Base-by-base conservation (phyloP, 2,888 invertebrate genomes). In the Sphinx pinastri region DNA sequence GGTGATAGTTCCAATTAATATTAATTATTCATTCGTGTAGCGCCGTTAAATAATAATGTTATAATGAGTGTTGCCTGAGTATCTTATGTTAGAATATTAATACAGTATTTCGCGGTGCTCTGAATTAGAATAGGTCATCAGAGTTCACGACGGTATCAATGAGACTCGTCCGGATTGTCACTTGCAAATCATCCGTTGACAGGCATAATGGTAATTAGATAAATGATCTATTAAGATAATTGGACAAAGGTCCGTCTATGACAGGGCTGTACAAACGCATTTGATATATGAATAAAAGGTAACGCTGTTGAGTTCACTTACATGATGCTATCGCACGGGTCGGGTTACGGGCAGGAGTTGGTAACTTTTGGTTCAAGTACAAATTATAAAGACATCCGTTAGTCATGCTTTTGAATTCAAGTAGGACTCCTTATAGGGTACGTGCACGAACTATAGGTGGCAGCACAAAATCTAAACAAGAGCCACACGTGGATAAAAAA, bases 291-390 rank as follows among this genome's bases (percentile, higher is more conserved):
- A 47, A 63, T 63, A 63, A 49, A 49, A 63, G 63, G 63, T 63
- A 63, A 63, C 63, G 19, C 47, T 63, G 63, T 63, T 63, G 63
- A 63, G 47, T 63, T 49, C 47, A 49, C 63, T 63, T 63, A 63
- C 63, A 52, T 63, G 69, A 69, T 69, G 63, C 63, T 60, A 69
- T 69, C 63, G 16, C 38, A 31, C 25, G 25, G 69, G 69, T 69
- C 69, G 54, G 63, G 69, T 69, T 69, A 69, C 69, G 25, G 59
- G 14, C 16, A 13, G 52, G 31, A 47, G 54, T 19, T 16, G 19
- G 47, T 13, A 63, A 63, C 63, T 19, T 49, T 63, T 19, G 63
- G 63, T 63, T 19, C 12, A 12, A 19, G 16, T 16, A 16, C 8
- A 19, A 6, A 55, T 55, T 16, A 55, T 13, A 54, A 54, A 25